Evolutionary conservation across 2,113 vertebrate species (phyloP).

Genomic region (Ceyx melanurus): DNA sequence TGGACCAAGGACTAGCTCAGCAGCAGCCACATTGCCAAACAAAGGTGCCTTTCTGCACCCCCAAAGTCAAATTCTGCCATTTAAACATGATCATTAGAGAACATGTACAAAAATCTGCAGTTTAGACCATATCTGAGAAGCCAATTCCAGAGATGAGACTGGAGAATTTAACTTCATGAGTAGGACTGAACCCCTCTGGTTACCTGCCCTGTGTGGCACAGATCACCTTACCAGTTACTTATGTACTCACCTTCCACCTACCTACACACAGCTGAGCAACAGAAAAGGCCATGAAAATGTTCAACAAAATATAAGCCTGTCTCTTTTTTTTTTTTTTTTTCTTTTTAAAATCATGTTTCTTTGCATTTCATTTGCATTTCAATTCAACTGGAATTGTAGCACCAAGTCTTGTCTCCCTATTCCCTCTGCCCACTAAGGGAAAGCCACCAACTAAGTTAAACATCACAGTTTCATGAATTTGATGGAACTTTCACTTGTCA

Average conservation of each 20-base stretch:
- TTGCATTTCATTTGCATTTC: too few relatives aligned
- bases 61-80: neutral
- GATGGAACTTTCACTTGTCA: neutral
- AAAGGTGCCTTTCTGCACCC: neutral
- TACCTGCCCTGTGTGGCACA: too few relatives aligned
- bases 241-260: too few relatives aligned
- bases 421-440: accelerated
- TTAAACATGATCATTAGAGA: neutral
- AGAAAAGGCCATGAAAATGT: neutral
- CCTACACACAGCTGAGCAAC: neutral
- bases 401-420: neutral
- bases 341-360: neutral
- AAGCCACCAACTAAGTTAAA: neutral
- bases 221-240: neutral
- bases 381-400: neutral
- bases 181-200: neutral
- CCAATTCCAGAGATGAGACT: neutral
- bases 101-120: neutral
- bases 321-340: neutral
- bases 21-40: neutral
- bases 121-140: neutral
- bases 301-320: neutral
- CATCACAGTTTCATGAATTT: neutral
- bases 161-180: neutral
- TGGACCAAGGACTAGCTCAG: neutral